phyloP scores from a whole-genome alignment of 2,113 vertebrate genomes.

The Brachypteracias leptosomus region DNA sequence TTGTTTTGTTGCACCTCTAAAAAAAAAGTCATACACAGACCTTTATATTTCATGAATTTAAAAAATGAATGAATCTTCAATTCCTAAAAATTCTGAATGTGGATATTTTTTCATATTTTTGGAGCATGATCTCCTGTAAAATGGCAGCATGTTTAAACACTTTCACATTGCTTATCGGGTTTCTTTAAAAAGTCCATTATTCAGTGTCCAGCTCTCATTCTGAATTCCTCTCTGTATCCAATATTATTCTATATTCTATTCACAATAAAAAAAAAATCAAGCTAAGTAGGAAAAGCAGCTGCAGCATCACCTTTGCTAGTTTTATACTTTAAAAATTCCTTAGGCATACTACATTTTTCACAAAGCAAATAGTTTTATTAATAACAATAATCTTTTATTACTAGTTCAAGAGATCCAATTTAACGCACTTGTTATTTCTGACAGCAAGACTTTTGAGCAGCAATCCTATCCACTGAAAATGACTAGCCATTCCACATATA shows the following conservation, averaged over 20 bases:
- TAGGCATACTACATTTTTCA: background rate
- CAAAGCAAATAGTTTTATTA: slow-evolving; percentile 41
- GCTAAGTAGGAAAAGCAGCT: background rate
- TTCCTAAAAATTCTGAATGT: background rate
- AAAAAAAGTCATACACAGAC: background rate
- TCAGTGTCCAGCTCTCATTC: background rate
- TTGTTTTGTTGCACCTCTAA: background rate
- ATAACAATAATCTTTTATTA: slow-evolving; percentile 39
- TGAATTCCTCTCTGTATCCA: background rate
- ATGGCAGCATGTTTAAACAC: background rate
- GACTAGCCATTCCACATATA: background rate
- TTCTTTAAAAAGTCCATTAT: background rate
- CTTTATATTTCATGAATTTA: background rate
- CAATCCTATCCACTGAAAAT: slow-evolving; percentile 1
- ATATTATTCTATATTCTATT: background rate
- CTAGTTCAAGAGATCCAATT: slow-evolving; percentile 40
- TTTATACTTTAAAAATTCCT: background rate
- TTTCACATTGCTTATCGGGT: background rate
- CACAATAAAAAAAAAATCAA: background rate
- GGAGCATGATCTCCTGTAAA: background rate
- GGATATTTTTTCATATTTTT: background rate
- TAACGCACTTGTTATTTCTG: slow-evolving; percentile 53
- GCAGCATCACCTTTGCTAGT: background rate
- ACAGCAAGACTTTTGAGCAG: background rate
- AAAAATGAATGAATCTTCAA: background rate